Conservation (phyloP, 2,113 vertebrate genomes). For the Trinectes maculatus region DNA sequence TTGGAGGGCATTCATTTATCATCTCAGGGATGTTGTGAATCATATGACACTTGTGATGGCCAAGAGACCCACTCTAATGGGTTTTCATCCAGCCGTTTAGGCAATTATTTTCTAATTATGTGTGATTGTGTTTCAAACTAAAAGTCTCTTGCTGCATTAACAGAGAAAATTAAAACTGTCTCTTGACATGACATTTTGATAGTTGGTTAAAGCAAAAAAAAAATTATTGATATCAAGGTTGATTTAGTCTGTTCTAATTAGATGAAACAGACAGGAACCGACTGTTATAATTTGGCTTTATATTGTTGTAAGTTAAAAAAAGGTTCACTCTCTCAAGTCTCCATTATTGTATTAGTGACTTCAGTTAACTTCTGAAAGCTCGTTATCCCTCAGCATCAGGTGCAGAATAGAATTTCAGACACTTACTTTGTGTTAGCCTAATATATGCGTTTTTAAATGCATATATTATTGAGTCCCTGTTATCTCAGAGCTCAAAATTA, state of each 20-base stretch:
- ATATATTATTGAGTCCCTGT: background rate
- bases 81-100: constrained; percentile 23
- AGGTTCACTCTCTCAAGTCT: too few species aligned
- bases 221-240: constrained; percentile 32
- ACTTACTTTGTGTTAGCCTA: background rate
- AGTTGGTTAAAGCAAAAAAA: constrained; percentile 13
- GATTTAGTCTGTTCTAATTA: constrained; percentile 30
- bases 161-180: constrained; percentile 36
- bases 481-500: background rate
- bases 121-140: constrained; percentile 43
- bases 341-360: background rate
- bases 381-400: background rate
- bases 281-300: background rate
- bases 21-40: constrained; percentile 35
- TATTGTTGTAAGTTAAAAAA: too few species aligned
- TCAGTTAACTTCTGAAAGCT: background rate
- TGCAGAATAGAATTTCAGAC: background rate
- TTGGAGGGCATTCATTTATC: constrained; percentile 19
- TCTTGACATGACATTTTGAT: constrained; percentile 8
- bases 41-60: constrained; percentile 29
- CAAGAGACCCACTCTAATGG: constrained; percentile 33
- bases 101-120: constrained; percentile 58
- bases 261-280: background rate
- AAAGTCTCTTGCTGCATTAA: constrained; percentile 31
- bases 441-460: background rate